Evolutionary conservation across 2,888 invertebrate species (phyloP).

Genomic region (Alitta virens): DNA sequence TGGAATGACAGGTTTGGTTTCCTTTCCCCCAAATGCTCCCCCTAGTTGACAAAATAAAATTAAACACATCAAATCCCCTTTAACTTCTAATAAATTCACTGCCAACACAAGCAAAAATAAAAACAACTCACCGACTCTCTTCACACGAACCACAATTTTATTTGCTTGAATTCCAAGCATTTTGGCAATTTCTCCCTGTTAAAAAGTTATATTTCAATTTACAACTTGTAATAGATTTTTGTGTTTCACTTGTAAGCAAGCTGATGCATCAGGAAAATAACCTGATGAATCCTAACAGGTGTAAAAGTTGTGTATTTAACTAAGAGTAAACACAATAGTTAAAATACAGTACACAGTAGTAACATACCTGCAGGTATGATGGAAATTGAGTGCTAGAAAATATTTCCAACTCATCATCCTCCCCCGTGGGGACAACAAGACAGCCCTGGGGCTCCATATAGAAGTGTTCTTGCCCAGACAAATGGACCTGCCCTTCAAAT

Average conservation of each 20-base stretch:
- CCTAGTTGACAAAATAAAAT: constrained; percentile 16
- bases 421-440: constrained; percentile 63
- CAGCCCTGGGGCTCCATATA: constrained; percentile 78
- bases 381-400: constrained; percentile 72
- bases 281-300: too few species aligned
- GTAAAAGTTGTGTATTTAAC: too few species aligned
- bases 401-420: constrained; percentile 76
- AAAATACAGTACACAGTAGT: too few species aligned
- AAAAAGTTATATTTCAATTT: too few species aligned
- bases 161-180: constrained; percentile 70
- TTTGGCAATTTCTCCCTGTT: constrained; percentile 69
- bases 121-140: constrained; percentile 63
- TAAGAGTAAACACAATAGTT: too few species aligned
- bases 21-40: constrained; percentile 96
- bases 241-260: too few species aligned
- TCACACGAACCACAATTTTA: constrained; percentile 75
- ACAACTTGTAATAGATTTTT: too few species aligned
- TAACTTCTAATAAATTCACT: too few species aligned
- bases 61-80: too few species aligned
- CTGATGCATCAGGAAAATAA: too few species aligned
- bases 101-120: too few species aligned
- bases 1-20: constrained; percentile 67
- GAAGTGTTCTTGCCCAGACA: constrained; percentile 94
- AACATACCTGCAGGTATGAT: constrained; percentile 60
- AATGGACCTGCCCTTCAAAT: constrained; percentile 75